These are phyloP conservation scores for Lamellibrachia luymesi DNA, from an alignment of 1,140 invertebrate species.

Conservation along the genomic window DNA sequence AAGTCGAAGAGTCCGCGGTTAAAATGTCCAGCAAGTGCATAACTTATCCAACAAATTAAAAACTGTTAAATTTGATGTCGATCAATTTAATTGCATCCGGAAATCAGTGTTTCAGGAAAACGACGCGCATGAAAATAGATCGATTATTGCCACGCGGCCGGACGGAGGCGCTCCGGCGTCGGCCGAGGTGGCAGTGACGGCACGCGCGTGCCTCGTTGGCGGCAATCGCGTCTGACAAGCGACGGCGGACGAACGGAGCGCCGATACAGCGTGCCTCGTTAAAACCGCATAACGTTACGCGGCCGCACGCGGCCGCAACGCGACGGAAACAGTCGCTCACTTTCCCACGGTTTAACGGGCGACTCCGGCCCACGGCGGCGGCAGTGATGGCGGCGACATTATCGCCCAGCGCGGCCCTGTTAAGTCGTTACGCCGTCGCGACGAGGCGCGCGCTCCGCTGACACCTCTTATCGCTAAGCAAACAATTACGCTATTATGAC, in stretches of 20 bases:
- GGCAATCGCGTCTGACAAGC: neutral
- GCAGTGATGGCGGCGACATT: neutral
- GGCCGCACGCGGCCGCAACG: neutral
- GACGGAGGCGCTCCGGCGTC: neutral
- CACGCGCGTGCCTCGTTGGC: neutral
- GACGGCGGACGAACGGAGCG: too few species aligned
- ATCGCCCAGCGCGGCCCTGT: neutral
- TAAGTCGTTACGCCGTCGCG: neutral
- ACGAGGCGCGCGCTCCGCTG: neutral
- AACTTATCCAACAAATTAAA: too few species aligned
- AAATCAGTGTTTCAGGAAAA: neutral
- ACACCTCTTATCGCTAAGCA: neutral
- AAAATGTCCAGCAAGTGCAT: too few species aligned
- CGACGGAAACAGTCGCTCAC: neutral
- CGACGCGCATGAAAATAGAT: neutral
- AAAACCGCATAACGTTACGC: neutral
- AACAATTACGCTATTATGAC: slow-evolving; percentile 5
- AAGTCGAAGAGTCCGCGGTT: too few species aligned
- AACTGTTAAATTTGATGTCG: too few species aligned
- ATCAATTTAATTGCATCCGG: too few species aligned
- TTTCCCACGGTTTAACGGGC: slow-evolving; percentile 3
- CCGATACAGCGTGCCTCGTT: neutral
- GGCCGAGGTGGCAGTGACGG: neutral
- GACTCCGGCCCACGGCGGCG: neutral
- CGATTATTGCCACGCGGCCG: neutral